Base-by-base conservation (phyloP, 2,797 vertebrate genomes). In the Schizopygopsis malacanthus region DNA sequence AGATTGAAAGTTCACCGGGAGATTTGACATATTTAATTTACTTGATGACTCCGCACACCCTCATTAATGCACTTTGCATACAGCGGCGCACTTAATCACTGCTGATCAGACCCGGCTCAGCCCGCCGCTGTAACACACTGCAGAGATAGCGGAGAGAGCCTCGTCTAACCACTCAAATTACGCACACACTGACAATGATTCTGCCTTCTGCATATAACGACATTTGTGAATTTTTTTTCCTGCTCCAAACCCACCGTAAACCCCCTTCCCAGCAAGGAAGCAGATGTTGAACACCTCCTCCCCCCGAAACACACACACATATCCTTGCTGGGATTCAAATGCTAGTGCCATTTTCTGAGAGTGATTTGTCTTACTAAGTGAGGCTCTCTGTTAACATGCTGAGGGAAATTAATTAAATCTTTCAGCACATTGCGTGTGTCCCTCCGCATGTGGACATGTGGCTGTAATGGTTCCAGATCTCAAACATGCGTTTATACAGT, bases 1-100 rank as follows among this genome's bases (percentile, higher is more conserved):
- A 96, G 97, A 98, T 97, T 97, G 96, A 98, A 96, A 96, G 96
- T 96, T 95, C 95, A 97, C 96, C 94, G 93, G 95, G 96, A 97
- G 96, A 98, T 98, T 97, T 97, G 97, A 98, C 96, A 97, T 97
- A 96, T 98, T 98, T 98, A 98, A 98, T 98, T 98, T 97, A 97
- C 96, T 98, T 97, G 96, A 97, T 97, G 97, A 97, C 96, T 97
- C 96, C 96, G 96, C 96, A 97, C 95, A 97, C 96, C 95, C 97
- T 98, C 97, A 97, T 98, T 97, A 97, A 97, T 96, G 96, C 95
- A 96, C 96, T 96, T 96, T 96, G 96, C 96, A 96, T 96, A 96
- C 95, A 95, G 96, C 94, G 95, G 95, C 95, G 94, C 95, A 96
- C 95, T 97, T 96, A 96, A 97, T 97, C 96, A 97, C 96, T 97